Evolutionary conservation across 2,797 vertebrate genomes (phyloP), one percentile per base, ranked within the genome.

Genomic region (Tachyglossus aculeatus): DNA sequence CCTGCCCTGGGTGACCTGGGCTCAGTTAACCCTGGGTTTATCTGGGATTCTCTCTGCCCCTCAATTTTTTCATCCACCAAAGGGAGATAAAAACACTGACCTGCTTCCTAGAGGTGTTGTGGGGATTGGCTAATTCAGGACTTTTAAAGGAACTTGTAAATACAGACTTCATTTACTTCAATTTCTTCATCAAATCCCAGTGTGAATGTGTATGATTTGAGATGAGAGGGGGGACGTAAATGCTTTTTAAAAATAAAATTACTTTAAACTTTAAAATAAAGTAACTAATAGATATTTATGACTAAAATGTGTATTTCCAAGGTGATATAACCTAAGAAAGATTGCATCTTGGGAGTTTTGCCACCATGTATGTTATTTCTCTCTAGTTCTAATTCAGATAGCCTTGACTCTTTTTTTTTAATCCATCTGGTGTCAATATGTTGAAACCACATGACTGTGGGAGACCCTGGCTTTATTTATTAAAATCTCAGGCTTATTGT

Each of bases 211-310:
- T 14, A 7, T 5, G 3, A 37, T 25, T 5, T 25, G 7, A 2
- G 9, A 10, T 34, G 40, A 31, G 32, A 29, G 16, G 62, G 60
- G 34, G 15, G 55, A 63, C 40, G 48, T 53, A 59, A 36, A 27
- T 21, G 22, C n/a, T 16, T 34, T 53, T 31, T 33, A 25, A 21
- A 61, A 71, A 41, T 50, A 13, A 38, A 9, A 51, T 74, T 29
- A 18, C 31, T 60, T 32, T 39, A 21, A 62, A n/a, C n/a, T n/a
- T n/a, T n/a, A n/a, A n/a, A n/a, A n/a, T n/a, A n/a, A n/a, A n/a
- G n/a, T n/a, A 60, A 38, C 59, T 39, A 39, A 68, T 55, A 60
- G 59, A 22, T 60, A 50, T 48, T 71, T 64, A 48, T 32, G 33
- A 71, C 21, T 22, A n/a, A 54, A n/a, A 16, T 31, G 58, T 21